Evolutionary conservation across 2,113 vertebrate species (phyloP).

Genomic region (Sakesphorus luctuosus): DNA sequence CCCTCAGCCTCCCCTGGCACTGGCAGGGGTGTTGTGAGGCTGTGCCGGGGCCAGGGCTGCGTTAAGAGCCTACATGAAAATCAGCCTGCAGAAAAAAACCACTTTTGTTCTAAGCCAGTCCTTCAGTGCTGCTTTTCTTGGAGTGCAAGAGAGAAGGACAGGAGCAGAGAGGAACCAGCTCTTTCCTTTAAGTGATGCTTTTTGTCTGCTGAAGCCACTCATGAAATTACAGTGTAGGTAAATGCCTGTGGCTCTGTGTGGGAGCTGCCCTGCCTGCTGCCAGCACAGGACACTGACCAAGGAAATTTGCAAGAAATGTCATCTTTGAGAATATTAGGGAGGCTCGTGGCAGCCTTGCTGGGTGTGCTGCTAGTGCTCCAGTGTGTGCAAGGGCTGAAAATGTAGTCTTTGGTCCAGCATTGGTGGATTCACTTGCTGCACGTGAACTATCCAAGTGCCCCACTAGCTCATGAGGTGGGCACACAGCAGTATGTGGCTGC

Average conservation of each 20-base stretch:
- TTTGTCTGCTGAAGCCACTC: neutral
- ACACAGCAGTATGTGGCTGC: neutral
- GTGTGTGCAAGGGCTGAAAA: neutral
- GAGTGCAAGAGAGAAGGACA: too few relatives aligned
- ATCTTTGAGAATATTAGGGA: neutral
- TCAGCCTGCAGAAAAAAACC: neutral
- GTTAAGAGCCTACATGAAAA: neutral
- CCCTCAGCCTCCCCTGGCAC: neutral
- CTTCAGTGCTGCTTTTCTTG: neutral
- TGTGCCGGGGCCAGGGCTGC: neutral
- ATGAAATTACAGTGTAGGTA: neutral
- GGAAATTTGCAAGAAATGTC: neutral
- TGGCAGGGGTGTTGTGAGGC: neutral
- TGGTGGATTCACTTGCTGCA: neutral
- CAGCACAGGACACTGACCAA: neutral
- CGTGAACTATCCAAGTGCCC: neutral
- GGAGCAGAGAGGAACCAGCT: neutral
- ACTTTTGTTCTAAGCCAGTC: neutral
- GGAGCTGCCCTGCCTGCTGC: neutral
- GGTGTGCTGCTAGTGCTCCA: neutral
- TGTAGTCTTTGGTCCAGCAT: neutral
- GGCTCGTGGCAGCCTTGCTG: fast-evolving
- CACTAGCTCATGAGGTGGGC: fast-evolving
- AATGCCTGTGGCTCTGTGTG: fast-evolving
- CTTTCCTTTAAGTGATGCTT: neutral